Evolutionary conservation across 2,113 vertebrate species (phyloP).

Genomic region (Brachyistius frenatus): DNA sequence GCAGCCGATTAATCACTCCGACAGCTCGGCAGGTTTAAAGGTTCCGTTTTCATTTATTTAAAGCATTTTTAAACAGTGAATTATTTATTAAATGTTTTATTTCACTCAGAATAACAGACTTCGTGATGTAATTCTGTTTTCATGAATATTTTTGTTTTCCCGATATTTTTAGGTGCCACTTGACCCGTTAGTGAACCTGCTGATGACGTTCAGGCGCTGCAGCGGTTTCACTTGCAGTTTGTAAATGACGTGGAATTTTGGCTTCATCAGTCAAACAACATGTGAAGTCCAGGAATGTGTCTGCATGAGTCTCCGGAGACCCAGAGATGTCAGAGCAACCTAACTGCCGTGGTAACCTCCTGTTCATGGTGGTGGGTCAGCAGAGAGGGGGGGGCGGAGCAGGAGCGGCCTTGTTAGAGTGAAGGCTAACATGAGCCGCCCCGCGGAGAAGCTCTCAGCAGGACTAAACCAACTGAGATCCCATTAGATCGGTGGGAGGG

Average conservation of each 20-base stretch:
- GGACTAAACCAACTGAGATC: constrained; percentile 57
- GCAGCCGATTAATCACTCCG: constrained; percentile 51
- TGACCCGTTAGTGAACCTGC: neutral
- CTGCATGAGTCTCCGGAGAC: constrained; percentile 46
- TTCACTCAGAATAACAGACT: too few relatives aligned
- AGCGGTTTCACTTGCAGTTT: neutral
- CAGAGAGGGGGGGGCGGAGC: constrained; percentile 6
- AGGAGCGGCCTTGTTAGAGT: constrained; percentile 26
- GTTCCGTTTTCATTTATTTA: too few relatives aligned
- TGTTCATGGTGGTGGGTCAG: constrained; percentile 8
- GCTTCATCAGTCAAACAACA: constrained; percentile 39
- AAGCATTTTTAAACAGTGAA: too few relatives aligned
- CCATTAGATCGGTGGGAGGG: constrained; percentile 24
- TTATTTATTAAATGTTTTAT: too few relatives aligned
- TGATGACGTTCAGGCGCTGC: neutral
- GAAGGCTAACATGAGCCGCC: constrained; percentile 1
- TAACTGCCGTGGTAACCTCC: constrained; percentile 28
- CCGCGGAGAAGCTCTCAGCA: constrained; percentile 51
- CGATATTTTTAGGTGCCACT: neutral
- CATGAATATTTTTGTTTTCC: too few relatives aligned
- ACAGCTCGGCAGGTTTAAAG: neutral
- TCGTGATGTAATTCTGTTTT: too few relatives aligned
- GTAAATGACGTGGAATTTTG: constrained; percentile 1
- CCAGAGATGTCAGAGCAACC: constrained; percentile 38
- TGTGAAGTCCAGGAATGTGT: constrained; percentile 74